These are phyloP conservation scores for Daphoenositta chrysoptera DNA, from an alignment of 2,113 vertebrate genomes.

Conservation along the genomic window DNA sequence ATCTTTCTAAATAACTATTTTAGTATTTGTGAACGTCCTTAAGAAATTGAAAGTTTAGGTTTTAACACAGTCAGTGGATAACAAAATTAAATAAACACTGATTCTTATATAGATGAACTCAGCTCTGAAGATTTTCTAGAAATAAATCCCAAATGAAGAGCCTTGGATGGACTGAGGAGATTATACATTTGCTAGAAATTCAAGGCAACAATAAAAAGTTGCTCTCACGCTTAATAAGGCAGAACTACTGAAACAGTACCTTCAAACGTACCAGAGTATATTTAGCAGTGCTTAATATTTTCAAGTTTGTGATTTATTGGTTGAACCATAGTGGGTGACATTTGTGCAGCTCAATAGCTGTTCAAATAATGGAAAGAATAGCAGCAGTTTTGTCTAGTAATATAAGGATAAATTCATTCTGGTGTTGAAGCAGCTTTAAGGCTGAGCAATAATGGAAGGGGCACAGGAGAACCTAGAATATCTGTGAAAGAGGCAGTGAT, in stretches of 20 bases:
- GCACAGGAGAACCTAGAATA: not conserved
- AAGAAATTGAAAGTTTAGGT: not conserved
- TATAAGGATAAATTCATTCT: not conserved
- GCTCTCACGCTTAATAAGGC: not conserved
- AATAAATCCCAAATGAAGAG: not conserved
- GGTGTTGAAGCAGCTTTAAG: not conserved
- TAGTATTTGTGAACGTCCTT: not conserved
- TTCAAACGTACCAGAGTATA: not conserved
- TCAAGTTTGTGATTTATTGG: not conserved
- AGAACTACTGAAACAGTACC: not conserved
- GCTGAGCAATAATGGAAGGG: not conserved
- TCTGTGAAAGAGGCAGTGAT: not conserved
- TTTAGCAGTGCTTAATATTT: slow-evolving; percentile 14
- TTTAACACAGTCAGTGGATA: not conserved
- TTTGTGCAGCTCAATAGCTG: not conserved
- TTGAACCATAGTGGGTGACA: not conserved
- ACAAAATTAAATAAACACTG: not conserved
- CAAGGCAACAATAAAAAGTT: not conserved
- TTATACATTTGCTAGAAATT: not conserved
- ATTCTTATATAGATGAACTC: not conserved
- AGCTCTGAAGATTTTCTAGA: not conserved
- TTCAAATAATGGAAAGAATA: slow-evolving; percentile 13
- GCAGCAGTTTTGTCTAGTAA: not conserved
- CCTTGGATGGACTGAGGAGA: not conserved
- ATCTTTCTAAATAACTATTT: not conserved